Conservation (phyloP, 2,113 vertebrate genomes). For the Talpa occidentalis region DNA sequence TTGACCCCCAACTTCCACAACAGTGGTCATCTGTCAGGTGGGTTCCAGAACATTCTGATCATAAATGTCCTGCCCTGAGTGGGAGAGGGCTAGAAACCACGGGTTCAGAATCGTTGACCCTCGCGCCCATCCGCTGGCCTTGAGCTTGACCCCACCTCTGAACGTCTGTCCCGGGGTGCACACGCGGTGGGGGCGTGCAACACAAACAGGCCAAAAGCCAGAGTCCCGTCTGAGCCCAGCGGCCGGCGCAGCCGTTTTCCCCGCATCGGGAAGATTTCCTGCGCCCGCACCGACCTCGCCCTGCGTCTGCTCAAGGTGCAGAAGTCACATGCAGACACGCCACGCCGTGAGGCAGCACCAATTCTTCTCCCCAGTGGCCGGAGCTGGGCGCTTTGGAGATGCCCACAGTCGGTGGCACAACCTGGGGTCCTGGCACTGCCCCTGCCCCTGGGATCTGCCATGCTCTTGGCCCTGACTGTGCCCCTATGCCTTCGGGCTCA, state of each 20-base stretch:
- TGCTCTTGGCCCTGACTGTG: not conserved
- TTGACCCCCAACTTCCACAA: fast-evolving
- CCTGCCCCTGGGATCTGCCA: fast-evolving
- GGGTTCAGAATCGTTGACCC: not conserved
- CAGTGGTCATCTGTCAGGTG: not conserved
- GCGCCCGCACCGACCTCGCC: fast-evolving
- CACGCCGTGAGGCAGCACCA: fast-evolving
- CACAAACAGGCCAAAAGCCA: not conserved
- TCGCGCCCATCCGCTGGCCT: not conserved
- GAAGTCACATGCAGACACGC: not conserved
- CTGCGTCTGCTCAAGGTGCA: fast-evolving
- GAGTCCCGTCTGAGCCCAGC: not conserved
- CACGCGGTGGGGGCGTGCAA: fast-evolving
- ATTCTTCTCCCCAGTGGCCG: too few species aligned
- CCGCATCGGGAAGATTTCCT: fast-evolving
- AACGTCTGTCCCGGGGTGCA: not conserved
- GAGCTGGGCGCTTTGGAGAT: too few species aligned
- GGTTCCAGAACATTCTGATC: not conserved
- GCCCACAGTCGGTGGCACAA: too few species aligned
- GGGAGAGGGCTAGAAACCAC: not conserved
- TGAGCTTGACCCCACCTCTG: not conserved
- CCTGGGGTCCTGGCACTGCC: not conserved
- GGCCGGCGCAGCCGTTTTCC: fast-evolving
- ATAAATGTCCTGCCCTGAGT: not conserved
- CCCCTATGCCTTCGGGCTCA: not conserved